Base-by-base conservation (phyloP, 2,888 invertebrate genomes). In the Papilio protenor region DNA sequence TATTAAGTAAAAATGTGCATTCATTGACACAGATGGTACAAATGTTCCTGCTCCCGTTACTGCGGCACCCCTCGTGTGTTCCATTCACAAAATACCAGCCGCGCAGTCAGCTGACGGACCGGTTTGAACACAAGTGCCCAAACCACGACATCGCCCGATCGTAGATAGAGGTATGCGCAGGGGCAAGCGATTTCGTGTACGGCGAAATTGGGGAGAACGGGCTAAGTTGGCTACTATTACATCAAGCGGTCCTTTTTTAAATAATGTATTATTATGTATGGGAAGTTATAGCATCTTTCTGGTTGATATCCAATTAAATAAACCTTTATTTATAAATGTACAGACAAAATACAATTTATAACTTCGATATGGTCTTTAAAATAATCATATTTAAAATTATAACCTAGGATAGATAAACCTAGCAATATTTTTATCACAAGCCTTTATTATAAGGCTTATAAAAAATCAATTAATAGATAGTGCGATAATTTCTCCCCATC, bases 41-140 rank as follows among this genome's bases (percentile, higher is more conserved):
- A 47, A 72, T 61, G 59, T 72, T 23, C 18, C 40, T 33, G n/a
- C 70, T 61, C 69, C 77, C 77, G 77, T 74, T 77, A 74, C 47
- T 12, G 59, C 70, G 11, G 49, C 21, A 33, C 77, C 74, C 74
- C 74, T 18, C 49, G 16, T 21, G 33, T 45, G 8, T 49, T 66
- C 70, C 77, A 77, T 77, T 77, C 77, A 77, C 74, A 74, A 74
- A 77, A 77, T 74, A 59, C 74, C 77, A 55, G 69, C 66, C 66
- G 40, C 61, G 33, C 77, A 21, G 59, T 77, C 77, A 70, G 77
- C 77, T 77, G 77, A 77, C 55, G 33, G 69, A 61, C 77, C 77
- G 77, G 77, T 77, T 74, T 5, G 52, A 23, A 61, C 52, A 52
- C 16, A 33, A 49, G 74, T 70, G 77, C 47, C 77, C 59, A 74